A percentile compares a stretch with the other conserved stretches of the same genome.
These are phyloP conservation scores for Tiaroga cobitis DNA, from an alignment of 2,797 vertebrate genomes.

Conservation along the genomic window DNA sequence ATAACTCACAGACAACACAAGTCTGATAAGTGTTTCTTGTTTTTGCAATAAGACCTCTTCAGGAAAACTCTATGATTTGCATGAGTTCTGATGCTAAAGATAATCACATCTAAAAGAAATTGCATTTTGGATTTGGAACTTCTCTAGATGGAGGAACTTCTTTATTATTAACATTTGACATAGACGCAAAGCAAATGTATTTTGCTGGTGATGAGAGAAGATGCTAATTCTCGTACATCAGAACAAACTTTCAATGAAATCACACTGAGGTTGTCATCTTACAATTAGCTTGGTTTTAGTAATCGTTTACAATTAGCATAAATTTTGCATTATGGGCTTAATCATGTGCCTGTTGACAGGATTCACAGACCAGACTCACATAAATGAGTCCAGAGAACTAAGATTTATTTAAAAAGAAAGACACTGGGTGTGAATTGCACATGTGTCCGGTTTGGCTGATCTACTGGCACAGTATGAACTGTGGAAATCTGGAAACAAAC, in stretches of 20 bases:
- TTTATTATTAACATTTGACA: background rate
- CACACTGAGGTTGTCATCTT: background rate
- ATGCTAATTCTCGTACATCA: background rate
- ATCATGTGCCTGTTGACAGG: background rate
- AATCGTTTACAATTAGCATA: background rate
- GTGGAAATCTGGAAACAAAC: slow-evolving; percentile 26
- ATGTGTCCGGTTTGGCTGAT: background rate
- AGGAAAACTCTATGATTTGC: background rate
- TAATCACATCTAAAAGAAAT: background rate
- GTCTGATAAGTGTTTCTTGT: background rate
- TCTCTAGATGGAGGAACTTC: background rate
- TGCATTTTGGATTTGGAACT: background rate
- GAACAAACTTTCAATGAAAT: background rate
- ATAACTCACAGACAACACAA: background rate
- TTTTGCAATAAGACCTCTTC: background rate
- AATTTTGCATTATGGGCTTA: background rate
- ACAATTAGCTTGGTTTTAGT: background rate
- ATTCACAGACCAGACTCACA: background rate
- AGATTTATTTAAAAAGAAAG: slow-evolving; percentile 20
- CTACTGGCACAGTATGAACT: slow-evolving; percentile 11
- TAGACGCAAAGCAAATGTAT: background rate
- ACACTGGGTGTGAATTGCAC: slow-evolving; percentile 13
- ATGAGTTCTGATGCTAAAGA: background rate
- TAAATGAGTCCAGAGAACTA: background rate
- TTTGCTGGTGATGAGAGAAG: background rate